Conservation (phyloP, 2,113 vertebrate genomes). For the Casuarius casuarius region DNA sequence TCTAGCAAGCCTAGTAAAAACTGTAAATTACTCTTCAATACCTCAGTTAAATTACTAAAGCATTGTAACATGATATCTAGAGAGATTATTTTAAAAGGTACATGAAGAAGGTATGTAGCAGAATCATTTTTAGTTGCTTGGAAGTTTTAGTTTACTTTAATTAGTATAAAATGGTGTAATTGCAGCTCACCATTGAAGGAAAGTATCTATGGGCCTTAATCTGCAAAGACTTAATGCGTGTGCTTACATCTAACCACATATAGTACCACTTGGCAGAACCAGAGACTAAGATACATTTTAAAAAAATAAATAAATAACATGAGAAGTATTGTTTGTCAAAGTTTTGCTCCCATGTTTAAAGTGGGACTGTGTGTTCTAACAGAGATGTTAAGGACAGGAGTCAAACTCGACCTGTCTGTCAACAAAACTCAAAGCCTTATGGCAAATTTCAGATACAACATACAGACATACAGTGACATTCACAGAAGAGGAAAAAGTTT, state of each 20-base stretch:
- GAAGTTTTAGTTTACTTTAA: not conserved
- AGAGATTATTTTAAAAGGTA: not conserved
- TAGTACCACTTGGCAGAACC: not conserved
- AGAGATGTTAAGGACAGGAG: not conserved
- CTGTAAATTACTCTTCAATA: not conserved
- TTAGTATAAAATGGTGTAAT: not conserved
- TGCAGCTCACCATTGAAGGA: not conserved
- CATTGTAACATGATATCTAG: not conserved
- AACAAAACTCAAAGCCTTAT: not conserved
- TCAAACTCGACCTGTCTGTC: not conserved
- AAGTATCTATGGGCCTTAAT: not conserved
- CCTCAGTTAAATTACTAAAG: not conserved
- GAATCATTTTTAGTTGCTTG: not conserved
- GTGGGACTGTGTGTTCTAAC: not conserved
- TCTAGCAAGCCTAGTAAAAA: not conserved
- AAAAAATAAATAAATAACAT: not conserved
- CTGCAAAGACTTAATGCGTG: constrained; percentile 11
- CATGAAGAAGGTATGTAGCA: not conserved
- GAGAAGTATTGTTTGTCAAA: not conserved
- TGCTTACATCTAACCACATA: not conserved
- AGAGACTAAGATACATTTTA: not conserved
- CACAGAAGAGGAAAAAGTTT: not conserved
- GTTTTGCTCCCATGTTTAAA: not conserved
- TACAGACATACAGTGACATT: not conserved
- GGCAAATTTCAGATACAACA: not conserved